Conservation (phyloP, 2,797 vertebrate genomes). For the Chloroceryle inda region DNA sequence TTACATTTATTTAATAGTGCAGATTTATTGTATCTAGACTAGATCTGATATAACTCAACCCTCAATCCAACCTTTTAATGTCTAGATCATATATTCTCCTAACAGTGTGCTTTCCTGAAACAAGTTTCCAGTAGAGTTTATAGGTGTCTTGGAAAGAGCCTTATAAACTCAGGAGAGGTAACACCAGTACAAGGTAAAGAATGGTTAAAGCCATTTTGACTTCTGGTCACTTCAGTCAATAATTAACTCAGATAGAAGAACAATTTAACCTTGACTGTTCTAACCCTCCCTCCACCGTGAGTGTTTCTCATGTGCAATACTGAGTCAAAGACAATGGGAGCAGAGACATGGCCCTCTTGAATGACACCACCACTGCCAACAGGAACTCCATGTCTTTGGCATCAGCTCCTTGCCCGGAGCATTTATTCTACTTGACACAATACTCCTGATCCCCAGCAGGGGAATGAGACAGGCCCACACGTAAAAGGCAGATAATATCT, state of each 20-base stretch:
- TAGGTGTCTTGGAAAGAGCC: background rate
- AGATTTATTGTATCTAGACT: background rate
- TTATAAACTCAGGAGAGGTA: background rate
- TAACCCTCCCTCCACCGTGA: background rate
- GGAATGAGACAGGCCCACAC: background rate
- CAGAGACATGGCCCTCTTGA: background rate
- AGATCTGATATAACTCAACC: background rate
- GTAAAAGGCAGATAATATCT: background rate
- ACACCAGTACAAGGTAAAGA: background rate
- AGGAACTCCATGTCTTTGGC: background rate
- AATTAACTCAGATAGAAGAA: background rate
- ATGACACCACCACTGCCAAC: background rate
- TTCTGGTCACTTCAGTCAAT: background rate
- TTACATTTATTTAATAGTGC: background rate
- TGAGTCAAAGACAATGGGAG: background rate
- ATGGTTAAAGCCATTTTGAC: background rate
- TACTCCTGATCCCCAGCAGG: background rate
- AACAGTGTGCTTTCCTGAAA: background rate
- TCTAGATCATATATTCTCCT: background rate
- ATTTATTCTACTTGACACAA: background rate
- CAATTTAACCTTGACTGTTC: background rate
- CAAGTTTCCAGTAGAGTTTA: background rate
- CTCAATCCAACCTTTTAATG: background rate
- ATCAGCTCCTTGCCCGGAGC: background rate
- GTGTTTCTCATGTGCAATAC: background rate